Evolutionary conservation across 1,140 invertebrate species (phyloP), one percentile per base, ranked within the genome.

Genomic region (Drosophila ambigua): DNA sequence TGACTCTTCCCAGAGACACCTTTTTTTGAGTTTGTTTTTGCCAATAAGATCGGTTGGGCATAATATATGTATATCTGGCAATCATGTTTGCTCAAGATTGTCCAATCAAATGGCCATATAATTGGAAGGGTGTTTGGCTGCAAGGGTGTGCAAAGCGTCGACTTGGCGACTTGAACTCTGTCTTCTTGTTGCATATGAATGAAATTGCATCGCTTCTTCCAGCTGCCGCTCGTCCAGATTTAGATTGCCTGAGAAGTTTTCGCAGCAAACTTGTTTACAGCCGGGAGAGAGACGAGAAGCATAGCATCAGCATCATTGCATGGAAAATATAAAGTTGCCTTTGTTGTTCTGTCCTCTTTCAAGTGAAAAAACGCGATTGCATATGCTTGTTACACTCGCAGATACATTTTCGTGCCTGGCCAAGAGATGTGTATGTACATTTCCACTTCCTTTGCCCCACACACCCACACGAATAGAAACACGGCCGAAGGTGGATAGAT

Each of bases 181-280:
- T 55, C 72, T 51, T 79, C 35, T 39, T 58, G 57, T 65, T 71
- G 65, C 79, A 83, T 72, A 83, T 84, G 77, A 85, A 85, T 84
- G 82, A 85, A 75, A 84, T 69, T 77, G 72, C 72, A 59, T 59
- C 72, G 62, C 49, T 54, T 76, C 76, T 65, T 65, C 44, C 73
- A 81, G 79, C 60, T 77, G 79, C 78, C 54, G 55, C 39, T 39
- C 55, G 72, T 48, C 53, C 71, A 79, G 58, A 79, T 63, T 77
- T 52, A 73, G 67, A 77, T 72, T 63, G 72, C 81, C 66, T 80
- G 80, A 85, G 80, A 84, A 84, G 81, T 85, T 85, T 80, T 77
- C 68, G 53, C 82, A 77, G 73, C 63, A 81, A 84, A 85, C 81
- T 85, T 80, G 80, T 84, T 84, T 85, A 79, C 64, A 49, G 67